These are phyloP conservation scores for Mystacides longicornis DNA, from an alignment of 2,888 invertebrate species.

Conservation along the genomic window DNA sequence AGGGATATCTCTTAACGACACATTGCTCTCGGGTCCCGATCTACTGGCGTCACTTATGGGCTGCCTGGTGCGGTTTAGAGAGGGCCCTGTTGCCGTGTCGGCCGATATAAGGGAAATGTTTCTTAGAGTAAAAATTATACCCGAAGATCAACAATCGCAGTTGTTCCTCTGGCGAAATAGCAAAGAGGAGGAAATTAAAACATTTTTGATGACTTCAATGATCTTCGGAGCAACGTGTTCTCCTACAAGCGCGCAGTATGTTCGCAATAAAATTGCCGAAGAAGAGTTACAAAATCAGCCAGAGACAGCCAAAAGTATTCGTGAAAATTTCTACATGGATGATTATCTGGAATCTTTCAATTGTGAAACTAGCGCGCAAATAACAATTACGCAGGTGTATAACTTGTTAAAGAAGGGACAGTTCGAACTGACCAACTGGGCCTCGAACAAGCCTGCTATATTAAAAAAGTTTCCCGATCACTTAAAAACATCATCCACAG, in stretches of 20 bases:
- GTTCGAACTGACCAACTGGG: neutral
- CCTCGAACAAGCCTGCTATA: no score
- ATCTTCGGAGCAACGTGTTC: slow-evolving; percentile 28
- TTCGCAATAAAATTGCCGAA: neutral
- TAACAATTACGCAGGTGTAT: slow-evolving; percentile 18
- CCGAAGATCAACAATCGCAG: neutral
- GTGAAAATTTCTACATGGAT: neutral
- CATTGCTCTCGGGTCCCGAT: slow-evolving; percentile 29
- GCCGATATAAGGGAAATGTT: no score
- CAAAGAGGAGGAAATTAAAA: slow-evolving; percentile 28
- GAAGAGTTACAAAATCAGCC: neutral
- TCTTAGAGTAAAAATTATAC: neutral
- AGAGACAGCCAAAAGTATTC: neutral
- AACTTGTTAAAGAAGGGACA: neutral
- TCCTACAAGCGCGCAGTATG: slow-evolving; percentile 27
- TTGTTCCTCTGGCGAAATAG: slow-evolving; percentile 11
- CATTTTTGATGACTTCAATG: slow-evolving; percentile 29
- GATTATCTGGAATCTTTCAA: slow-evolving; percentile 28
- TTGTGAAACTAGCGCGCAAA: slow-evolving; percentile 22
- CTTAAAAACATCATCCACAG: no score
- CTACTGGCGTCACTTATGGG: slow-evolving; percentile 27
- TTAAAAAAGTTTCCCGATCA: no score
- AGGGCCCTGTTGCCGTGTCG: slow-evolving; percentile 23
- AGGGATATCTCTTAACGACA: slow-evolving; percentile 28
- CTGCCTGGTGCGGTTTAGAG: slow-evolving; percentile 30